Conservation (phyloP, 1,140 invertebrate species). For the Physella acuta region DNA sequence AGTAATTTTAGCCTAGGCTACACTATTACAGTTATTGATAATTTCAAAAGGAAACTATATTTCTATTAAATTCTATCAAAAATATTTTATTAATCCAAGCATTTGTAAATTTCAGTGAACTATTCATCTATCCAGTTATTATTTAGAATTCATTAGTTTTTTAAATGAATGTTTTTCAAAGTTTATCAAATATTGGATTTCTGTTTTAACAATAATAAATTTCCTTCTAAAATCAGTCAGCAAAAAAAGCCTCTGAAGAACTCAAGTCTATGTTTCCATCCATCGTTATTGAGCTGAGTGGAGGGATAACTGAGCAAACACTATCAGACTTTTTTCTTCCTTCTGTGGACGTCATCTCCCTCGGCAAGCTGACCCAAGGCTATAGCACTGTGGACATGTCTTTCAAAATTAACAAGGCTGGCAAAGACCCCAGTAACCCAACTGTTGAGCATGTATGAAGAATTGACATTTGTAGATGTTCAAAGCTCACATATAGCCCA, state of each 20-base stretch:
- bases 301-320: conserved; percentile 57
- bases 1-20: no score
- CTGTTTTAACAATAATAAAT: neutral
- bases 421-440: conserved; percentile 49
- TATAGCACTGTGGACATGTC: conserved; percentile 61
- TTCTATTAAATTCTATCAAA: no score
- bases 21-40: no score
- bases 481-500: no score
- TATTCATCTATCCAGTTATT: no score
- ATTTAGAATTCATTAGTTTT: no score
- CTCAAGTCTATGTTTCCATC: conserved; percentile 55
- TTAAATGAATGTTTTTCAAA: no score
- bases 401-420: conserved; percentile 58
- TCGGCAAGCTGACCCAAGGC: conserved; percentile 60
- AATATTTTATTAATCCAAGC: no score
- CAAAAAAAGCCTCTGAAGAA: conserved; percentile 40
- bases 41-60: no score
- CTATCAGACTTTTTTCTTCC: conserved; percentile 49
- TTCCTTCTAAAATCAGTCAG: conserved; percentile 39
- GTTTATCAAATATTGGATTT: no score
- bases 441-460: conserved; percentile 31
- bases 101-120: no score
- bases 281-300: conserved; percentile 60
- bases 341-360: conserved; percentile 61
- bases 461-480: no score